phyloP scores from a whole-genome alignment of 2,888 invertebrate genomes.

The Phytoseiulus persimilis region DNA sequence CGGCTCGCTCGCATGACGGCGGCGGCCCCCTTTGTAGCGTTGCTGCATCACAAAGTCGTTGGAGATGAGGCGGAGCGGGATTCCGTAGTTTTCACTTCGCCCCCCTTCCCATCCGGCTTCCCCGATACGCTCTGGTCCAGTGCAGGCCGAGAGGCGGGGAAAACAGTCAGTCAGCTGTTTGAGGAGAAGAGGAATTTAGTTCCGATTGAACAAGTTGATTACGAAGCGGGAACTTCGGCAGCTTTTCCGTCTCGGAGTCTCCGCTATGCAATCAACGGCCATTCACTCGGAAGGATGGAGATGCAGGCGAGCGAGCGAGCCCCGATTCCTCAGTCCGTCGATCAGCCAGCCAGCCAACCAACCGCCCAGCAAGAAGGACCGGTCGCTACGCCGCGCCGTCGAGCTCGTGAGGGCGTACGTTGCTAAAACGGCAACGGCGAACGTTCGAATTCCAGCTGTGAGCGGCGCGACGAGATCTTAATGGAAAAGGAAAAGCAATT shows the following conservation, averaged over 20 bases:
- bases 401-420: neutral
- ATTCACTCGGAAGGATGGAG: neutral
- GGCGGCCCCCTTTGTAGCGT: neutral
- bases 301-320: neutral
- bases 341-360: neutral
- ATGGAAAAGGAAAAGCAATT: neutral
- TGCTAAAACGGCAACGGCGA: neutral
- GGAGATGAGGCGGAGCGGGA: neutral
- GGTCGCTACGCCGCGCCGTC: neutral
- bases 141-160: neutral
- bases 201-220: neutral
- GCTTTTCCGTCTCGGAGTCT: neutral
- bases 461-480: neutral
- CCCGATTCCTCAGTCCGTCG: neutral
- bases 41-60: neutral
- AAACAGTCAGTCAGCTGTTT: neutral
- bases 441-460: neutral
- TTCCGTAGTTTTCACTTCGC: neutral
- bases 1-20: neutral
- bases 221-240: neutral
- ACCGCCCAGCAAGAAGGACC: neutral
- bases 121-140: too few relatives aligned
- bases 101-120: neutral
- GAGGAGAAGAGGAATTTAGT: neutral
- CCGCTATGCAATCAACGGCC: neutral